Base-by-base conservation (phyloP, 2,888 invertebrate genomes). In the Lasioglossum marginatum region DNA sequence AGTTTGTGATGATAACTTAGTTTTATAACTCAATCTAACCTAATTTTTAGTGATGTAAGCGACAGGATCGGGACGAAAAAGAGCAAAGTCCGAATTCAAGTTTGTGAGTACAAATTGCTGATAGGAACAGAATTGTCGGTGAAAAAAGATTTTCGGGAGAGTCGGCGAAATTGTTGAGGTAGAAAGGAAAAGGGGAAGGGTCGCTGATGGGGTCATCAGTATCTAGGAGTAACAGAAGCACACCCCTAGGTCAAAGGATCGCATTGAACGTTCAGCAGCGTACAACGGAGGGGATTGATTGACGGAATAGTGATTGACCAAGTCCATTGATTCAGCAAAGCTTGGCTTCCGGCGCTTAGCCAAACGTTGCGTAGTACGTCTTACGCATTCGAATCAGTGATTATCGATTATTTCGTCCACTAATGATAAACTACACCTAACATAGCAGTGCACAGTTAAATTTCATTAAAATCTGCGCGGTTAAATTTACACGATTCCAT, bases 201-300 rank as follows among this genome's bases (percentile, higher is more conserved):
- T 63, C 60, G 60, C 27, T 63, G 60, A 63, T 63, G 27, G 60
- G 16, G 16, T 63, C 60, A 63, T 63, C 60, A 31, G 60, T 31
- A 63, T 31, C 27, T 63, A 14, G 60, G 60, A 63, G 27, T 16
- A n/a, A 2, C 27, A 63, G 60, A 12, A 63, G 16, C 60, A 31
- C 31, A 31, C 31, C 60, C 27, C 16, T 63, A 31, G 60, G 60
- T 63, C 60, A 63, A 63, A 63, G 60, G 60, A 63, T 31, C 60
- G 60, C 23, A 52, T 10, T 10, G 52, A 23, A 10, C 23, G 23
- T 63, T 63, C 60, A 0, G 60, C 31, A 31, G 31, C 60, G 27
- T 63, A 31, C 31, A 63, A 63, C 60, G 31, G 60, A 63, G 60
- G 60, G 60, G 60, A 31, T 63, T 63, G 60, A 63, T 63, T 63